These are phyloP conservation scores for Ophion ventricosus DNA, from an alignment of 2,888 invertebrate species.

Conservation along the genomic window DNA sequence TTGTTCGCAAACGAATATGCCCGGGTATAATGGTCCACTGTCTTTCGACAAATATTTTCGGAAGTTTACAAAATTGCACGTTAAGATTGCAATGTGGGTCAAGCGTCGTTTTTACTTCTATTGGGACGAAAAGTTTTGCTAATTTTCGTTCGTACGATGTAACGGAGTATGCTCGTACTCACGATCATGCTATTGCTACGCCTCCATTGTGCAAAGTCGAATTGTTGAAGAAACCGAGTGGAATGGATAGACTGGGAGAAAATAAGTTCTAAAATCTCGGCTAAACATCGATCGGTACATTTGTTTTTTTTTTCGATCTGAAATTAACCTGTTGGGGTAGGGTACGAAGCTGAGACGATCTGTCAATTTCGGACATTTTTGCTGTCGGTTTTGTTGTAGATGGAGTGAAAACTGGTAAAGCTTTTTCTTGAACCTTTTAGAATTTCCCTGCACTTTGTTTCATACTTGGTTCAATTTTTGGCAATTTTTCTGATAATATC, in stretches of 20 bases:
- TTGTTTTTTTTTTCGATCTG: too few relatives aligned
- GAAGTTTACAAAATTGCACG: not conserved
- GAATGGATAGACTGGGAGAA: not conserved
- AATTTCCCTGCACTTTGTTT: too few relatives aligned
- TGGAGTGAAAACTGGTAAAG: too few relatives aligned
- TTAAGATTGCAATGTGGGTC: not conserved
- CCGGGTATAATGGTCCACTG: not conserved
- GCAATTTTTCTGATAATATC: too few relatives aligned
- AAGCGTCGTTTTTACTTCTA: not conserved
- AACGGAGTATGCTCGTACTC: not conserved
- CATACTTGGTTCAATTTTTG: too few relatives aligned
- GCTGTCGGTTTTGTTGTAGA: too few relatives aligned
- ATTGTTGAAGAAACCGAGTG: not conserved
- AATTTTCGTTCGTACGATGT: not conserved
- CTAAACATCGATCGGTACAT: too few relatives aligned
- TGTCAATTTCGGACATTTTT: too few relatives aligned
- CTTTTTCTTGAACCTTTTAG: too few relatives aligned
- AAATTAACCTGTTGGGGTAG: too few relatives aligned
- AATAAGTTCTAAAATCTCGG: not conserved
- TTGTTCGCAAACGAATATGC: slow-evolving; percentile 5
- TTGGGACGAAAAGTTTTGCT: not conserved
- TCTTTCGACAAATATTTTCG: slow-evolving; percentile 3
- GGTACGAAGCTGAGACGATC: too few relatives aligned
- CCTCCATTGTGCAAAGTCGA: not conserved
- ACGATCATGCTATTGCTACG: too few relatives aligned